Evolutionary conservation across 2,113 vertebrate genomes (phyloP).

Genomic region (Astur gentilis): DNA sequence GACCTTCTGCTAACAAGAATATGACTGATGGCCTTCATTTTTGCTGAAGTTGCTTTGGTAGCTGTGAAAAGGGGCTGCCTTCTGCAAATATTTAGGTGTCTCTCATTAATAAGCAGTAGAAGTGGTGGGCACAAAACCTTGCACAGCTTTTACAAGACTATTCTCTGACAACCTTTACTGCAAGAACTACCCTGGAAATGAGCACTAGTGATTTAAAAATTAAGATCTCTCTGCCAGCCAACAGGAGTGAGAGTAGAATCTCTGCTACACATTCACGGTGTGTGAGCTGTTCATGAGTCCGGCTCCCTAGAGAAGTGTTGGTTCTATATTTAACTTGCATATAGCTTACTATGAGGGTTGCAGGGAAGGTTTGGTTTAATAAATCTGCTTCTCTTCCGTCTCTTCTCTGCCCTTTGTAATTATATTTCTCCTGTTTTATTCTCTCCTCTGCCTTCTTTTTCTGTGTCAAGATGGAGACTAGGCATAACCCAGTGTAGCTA

Average conservation of each 20-base stretch:
- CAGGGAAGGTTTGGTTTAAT: not conserved
- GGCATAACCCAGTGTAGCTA: not conserved
- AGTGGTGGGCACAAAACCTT: not conserved
- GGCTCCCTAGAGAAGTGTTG: not conserved
- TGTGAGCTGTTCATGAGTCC: not conserved
- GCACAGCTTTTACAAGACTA: not conserved
- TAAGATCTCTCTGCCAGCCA: not conserved
- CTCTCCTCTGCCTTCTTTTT: not conserved
- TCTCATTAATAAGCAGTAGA: conserved; percentile 38
- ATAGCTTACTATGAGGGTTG: not conserved
- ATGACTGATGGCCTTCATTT: not conserved
- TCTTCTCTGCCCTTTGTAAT: not conserved
- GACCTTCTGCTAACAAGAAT: not conserved
- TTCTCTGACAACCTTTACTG: not conserved
- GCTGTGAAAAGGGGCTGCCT: not conserved
- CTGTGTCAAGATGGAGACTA: not conserved
- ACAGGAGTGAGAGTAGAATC: not conserved
- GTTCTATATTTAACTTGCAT: conserved; percentile 19
- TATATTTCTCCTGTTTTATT: not conserved
- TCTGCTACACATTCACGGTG: not conserved
- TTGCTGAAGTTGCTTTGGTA: not conserved
- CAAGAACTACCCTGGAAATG: not conserved
- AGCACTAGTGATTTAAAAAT: not conserved
- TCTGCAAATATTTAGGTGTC: not conserved
- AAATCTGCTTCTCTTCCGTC: not conserved